Evolutionary conservation across 2,113 vertebrate species (phyloP).

Genomic region (Rhinoderma darwinii): DNA sequence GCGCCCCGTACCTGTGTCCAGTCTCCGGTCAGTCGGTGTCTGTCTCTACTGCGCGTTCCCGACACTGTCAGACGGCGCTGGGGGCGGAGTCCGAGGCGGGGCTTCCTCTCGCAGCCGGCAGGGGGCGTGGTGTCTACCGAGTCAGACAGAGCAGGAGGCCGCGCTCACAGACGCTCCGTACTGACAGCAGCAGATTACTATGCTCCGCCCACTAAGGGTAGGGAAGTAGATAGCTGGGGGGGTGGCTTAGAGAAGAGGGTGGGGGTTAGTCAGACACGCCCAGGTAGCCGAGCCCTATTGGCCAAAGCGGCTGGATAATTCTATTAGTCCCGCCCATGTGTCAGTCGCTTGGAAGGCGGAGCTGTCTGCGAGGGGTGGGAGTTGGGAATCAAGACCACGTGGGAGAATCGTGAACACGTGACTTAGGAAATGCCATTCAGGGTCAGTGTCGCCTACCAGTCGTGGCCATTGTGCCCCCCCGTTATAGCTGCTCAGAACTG

Average conservation of each 20-base stretch:
- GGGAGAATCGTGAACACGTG: constrained; percentile 25
- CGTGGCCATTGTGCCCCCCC: neutral
- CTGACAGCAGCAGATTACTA: neutral
- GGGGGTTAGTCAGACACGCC: neutral
- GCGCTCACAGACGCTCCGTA: neutral
- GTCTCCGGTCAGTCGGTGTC: constrained; percentile 52
- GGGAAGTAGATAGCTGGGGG: neutral
- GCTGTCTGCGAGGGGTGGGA: constrained; percentile 22
- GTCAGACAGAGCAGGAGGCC: constrained; percentile 11
- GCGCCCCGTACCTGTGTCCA: constrained; percentile 43
- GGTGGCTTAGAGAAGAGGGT: neutral
- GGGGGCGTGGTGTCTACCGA: constrained; percentile 43
- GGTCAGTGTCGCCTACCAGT: constrained; percentile 35
- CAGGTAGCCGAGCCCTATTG: neutral
- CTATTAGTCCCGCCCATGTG: neutral
- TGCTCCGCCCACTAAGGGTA: neutral
- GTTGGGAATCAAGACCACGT: constrained; percentile 24
- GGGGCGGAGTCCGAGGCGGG: constrained; percentile 29
- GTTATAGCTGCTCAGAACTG: neutral
- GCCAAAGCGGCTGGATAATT: neutral
- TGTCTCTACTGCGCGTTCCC: constrained; percentile 50
- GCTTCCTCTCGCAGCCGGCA: constrained; percentile 18
- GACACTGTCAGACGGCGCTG: constrained; percentile 57
- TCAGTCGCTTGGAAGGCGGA: neutral
- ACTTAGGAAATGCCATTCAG: constrained; percentile 41